These are phyloP conservation scores for Opisthograptis luteolata DNA, from an alignment of 2,888 invertebrate genomes.

Conservation along the genomic window DNA sequence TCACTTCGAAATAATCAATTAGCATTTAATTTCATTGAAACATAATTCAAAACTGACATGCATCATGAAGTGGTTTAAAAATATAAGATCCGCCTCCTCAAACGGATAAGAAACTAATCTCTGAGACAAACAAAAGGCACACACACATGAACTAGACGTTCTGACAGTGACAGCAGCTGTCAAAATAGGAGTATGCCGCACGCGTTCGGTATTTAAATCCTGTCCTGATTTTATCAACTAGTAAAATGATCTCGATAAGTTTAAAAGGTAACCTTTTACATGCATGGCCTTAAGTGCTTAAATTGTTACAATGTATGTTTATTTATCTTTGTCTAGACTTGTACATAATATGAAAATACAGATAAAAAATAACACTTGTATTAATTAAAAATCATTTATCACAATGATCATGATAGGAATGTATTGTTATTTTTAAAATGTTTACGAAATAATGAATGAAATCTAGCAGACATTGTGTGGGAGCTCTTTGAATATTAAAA, in stretches of 20 bases:
- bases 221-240: constrained; percentile 32
- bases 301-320: not conserved
- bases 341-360: too few species aligned
- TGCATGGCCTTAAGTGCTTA: not conserved
- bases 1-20: too few species aligned
- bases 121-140: constrained; percentile 35
- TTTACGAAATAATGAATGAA: too few species aligned
- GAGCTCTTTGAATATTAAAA: too few species aligned
- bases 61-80: constrained; percentile 16
- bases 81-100: constrained; percentile 16
- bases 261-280: constrained; percentile 8
- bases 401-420: not conserved
- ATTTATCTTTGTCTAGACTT: too few species aligned
- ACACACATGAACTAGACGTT: constrained; percentile 29
- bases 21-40: not conserved
- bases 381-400: too few species aligned
- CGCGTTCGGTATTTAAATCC: constrained; percentile 38
- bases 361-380: too few species aligned
- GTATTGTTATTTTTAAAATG: not conserved
- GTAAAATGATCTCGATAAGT: constrained; percentile 30
- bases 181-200: constrained; percentile 39
- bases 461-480: too few species aligned
- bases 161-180: constrained; percentile 43
- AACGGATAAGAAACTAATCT: constrained; percentile 27
- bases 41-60: not conserved